Conservation (phyloP, 2,888 invertebrate species). For the Cistogaster globosa region DNA sequence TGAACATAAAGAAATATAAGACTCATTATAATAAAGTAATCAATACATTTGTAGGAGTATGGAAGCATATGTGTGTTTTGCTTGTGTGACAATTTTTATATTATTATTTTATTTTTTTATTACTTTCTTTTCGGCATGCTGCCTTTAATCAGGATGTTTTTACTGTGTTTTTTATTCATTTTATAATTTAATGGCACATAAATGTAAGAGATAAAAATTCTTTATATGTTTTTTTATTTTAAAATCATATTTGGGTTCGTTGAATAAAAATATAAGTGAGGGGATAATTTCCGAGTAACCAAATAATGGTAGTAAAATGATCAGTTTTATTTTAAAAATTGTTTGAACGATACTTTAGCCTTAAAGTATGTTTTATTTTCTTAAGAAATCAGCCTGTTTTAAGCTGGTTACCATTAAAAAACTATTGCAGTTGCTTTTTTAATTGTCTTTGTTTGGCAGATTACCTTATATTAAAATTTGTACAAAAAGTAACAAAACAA, state of each 20-base stretch:
- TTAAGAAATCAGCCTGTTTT: too few species aligned
- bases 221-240: not conserved
- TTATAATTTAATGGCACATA: constrained; percentile 49
- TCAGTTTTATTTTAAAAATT: too few species aligned
- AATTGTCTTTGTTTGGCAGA: too few species aligned
- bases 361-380: too few species aligned
- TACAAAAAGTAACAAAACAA: too few species aligned
- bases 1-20: constrained; percentile 41
- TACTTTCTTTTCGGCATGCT: not conserved
- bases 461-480: too few species aligned
- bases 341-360: too few species aligned
- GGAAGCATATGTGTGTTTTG: not conserved
- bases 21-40: constrained; percentile 59
- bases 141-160: constrained; percentile 47
- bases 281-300: too few species aligned
- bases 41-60: constrained; percentile 41
- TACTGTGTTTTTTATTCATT: constrained; percentile 30
- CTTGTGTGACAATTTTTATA: constrained; percentile 16
- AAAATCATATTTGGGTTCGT: not conserved
- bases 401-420: too few species aligned
- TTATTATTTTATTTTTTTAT: not conserved
- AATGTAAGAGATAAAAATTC: not conserved
- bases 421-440: too few species aligned
- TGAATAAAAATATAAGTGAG: not conserved
- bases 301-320: too few species aligned